These are phyloP conservation scores for Alentia gelatinosa DNA, from an alignment of 2,888 invertebrate genomes.

Conservation along the genomic window DNA sequence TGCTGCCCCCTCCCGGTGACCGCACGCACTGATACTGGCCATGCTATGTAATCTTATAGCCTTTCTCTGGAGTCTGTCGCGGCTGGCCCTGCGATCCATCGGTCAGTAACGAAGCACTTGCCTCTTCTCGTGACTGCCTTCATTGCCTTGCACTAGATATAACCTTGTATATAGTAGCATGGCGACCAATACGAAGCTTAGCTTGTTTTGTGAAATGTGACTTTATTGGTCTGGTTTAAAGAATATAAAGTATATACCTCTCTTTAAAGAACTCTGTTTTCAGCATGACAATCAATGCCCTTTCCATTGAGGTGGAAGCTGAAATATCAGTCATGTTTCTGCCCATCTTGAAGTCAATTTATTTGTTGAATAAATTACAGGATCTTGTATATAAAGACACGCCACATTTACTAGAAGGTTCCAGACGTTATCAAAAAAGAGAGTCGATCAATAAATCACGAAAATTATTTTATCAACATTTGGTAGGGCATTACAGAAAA, in stretches of 20 bases:
- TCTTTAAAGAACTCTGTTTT: not conserved
- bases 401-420: too few species aligned
- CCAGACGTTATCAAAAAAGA: too few species aligned
- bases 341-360: not conserved
- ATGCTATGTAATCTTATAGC: slow-evolving; percentile 3
- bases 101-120: slow-evolving; percentile 2
- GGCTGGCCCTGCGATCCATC: slow-evolving; percentile 11
- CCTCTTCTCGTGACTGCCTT: not conserved
- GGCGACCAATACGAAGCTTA: not conserved
- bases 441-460: too few species aligned
- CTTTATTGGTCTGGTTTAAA: not conserved
- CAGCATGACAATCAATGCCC: not conserved
- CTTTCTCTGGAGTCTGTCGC: slow-evolving; percentile 29
- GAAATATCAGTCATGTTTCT: not conserved
- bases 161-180: not conserved
- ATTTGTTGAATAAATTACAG: too few species aligned
- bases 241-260: too few species aligned
- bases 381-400: too few species aligned
- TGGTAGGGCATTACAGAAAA: too few species aligned
- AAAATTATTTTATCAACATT: too few species aligned
- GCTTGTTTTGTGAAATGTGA: slow-evolving; percentile 8
- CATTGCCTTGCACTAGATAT: not conserved
- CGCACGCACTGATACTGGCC: not conserved
- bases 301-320: not conserved
- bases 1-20: not conserved